Conservation (phyloP, 1,140 invertebrate genomes). For the Rhopalosiphum padi region DNA sequence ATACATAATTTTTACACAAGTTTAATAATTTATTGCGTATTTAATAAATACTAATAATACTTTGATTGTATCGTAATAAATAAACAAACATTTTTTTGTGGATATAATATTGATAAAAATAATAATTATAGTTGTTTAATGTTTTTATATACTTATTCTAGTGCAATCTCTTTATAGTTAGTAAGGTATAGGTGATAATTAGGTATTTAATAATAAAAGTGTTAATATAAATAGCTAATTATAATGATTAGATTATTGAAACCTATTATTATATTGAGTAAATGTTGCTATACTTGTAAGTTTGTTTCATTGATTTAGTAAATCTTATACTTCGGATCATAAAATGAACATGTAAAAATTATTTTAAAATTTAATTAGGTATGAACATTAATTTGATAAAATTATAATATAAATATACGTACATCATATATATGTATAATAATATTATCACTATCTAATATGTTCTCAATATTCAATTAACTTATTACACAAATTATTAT, state of each 20-base stretch:
- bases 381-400: neutral
- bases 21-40: neutral
- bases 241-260: neutral
- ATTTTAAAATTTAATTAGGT: neutral
- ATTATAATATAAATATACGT: neutral
- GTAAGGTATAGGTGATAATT: too few relatives aligned
- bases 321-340: neutral
- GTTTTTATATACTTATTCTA: neutral
- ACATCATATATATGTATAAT: neutral
- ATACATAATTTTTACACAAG: neutral
- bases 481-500: neutral
- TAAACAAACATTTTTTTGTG: neutral
- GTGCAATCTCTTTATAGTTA: neutral
- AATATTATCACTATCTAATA: neutral
- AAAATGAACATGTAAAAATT: neutral
- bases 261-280: neutral
- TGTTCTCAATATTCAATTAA: neutral
- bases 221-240: neutral
- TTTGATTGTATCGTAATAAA: neutral
- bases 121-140: neutral
- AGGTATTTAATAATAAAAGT: neutral
- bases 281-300: neutral
- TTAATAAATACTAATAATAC: neutral
- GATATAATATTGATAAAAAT: neutral
- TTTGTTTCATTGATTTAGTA: neutral